Conservation (phyloP, 2,888 invertebrate species). For the Pocota personata region DNA sequence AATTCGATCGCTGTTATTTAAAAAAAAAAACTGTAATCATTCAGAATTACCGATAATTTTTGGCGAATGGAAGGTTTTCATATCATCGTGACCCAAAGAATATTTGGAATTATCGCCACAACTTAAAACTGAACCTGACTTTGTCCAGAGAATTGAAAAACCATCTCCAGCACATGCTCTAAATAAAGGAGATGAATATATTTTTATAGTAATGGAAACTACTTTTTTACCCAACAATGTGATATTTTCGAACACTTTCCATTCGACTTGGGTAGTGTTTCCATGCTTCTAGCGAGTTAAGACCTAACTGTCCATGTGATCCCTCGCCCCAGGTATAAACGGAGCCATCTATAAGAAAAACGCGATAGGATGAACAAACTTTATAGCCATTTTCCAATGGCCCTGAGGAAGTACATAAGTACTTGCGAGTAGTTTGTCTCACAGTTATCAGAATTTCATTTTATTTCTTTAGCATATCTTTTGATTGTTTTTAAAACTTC, state of each 20-base stretch:
- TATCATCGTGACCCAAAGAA: conserved; percentile 87
- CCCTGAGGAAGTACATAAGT: too few species aligned
- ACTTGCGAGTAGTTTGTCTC: too few species aligned
- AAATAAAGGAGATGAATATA: not conserved
- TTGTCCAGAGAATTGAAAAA: conserved; percentile 87
- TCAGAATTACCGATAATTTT: conserved; percentile 83
- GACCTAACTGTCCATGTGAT: conserved; percentile 86
- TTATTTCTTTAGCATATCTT: too few species aligned
- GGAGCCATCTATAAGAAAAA: conserved; percentile 83
- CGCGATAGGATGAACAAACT: not conserved
- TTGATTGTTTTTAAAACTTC: too few species aligned
- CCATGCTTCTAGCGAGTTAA: conserved; percentile 83
- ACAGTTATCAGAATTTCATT: too few species aligned
- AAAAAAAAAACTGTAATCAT: not conserved
- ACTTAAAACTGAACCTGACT: conserved; percentile 87
- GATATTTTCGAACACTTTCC: conserved; percentile 85
- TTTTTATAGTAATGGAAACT: not conserved
- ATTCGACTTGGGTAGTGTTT: conserved; percentile 85
- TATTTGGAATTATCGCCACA: conserved; percentile 87
- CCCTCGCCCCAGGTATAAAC: conserved; percentile 89
- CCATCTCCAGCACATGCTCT: conserved; percentile 86
- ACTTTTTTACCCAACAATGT: conserved; percentile 83
- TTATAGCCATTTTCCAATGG: too few species aligned
- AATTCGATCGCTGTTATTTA: too few species aligned
- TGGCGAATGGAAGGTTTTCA: conserved; percentile 84